These are phyloP conservation scores for Notodonta dromedarius DNA, from an alignment of 2,888 invertebrate species.

Conservation along the genomic window DNA sequence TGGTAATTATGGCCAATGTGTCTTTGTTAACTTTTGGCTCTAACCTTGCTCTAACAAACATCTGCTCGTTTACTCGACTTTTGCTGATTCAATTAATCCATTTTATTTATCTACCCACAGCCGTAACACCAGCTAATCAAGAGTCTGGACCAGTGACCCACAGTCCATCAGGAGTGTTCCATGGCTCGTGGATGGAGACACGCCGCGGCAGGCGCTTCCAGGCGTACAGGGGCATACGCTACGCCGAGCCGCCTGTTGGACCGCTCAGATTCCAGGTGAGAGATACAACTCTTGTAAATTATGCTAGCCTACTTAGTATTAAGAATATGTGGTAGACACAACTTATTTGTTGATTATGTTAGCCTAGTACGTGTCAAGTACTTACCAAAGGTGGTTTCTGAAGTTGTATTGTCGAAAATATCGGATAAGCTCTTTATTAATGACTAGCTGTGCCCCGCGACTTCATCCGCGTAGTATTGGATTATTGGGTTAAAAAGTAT, in stretches of 20 bases:
- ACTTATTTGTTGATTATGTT: background rate
- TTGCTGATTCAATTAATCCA: too few species aligned
- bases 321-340: background rate
- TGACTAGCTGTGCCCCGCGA: too few species aligned
- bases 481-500: too few species aligned
- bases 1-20: too few species aligned
- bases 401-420: background rate
- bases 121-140: background rate
- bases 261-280: conserved; percentile 67
- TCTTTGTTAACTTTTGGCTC: too few species aligned
- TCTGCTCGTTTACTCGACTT: too few species aligned
- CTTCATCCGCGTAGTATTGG: too few species aligned
- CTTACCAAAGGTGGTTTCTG: background rate
- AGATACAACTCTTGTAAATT: background rate
- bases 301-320: background rate
- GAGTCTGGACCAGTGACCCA: conserved; percentile 17
- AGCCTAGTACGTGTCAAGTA: too few species aligned
- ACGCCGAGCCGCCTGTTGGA: conserved; percentile 70
- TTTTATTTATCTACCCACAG: background rate
- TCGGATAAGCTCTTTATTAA: background rate
- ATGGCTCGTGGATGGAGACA: conserved; percentile 65
- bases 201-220: conserved; percentile 65
- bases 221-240: conserved; percentile 75
- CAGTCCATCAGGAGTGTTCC: conserved; percentile 61
- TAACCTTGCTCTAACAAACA: too few species aligned